Evolutionary conservation across 30 jellyfish, hydroid and myxozoan species (phyloP), one percentile per base, ranked within the genome.

Genomic region (Pelagia noctiluca): DNA sequence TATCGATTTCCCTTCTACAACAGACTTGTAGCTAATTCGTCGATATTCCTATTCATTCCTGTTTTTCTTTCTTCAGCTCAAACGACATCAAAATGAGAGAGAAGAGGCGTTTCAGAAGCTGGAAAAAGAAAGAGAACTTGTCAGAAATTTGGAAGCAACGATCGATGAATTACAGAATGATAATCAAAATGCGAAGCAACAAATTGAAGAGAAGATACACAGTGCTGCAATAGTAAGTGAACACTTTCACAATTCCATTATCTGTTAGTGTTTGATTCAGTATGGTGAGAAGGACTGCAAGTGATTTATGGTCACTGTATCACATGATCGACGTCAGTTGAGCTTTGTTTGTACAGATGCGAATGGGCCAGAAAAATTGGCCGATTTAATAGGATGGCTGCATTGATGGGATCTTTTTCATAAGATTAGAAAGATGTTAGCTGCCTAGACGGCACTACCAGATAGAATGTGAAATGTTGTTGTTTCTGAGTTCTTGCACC

Each of bases 31-130:
- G 21, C 16, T 48, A 13, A 19, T 19, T 48, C 63, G 63, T 13
- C 63, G 21, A 13, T 13, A 48, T 48, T 22, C 21, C 16, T 48
- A 48, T 48, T 48, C 21, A 22, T 0, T n/a, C 32, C 2, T 29
- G 0, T 29, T 1, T 68, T 13, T 48, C 25, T 38, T 10, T 35
- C 0, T 37, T 0, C 35, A 79, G 89, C 19, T 79, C 18, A 62
- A 63, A 71, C 26, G 67, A 49, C 83, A 81, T 46, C 60, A 81
- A 81, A 75, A 81, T 19, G 83, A 64, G 61, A 52, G 65, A 31
- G 77, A 49, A 33, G 84, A 81, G 33, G 78, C 91, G 1, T 24
- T 35, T 1, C 18, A 50, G 22, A 18, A 25, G 62, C 75, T 65
- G 19, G 75, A 26, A 35, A 24, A 67, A 19, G 91, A 81, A 50